Percentiles rank a stretch among this genome's conserved stretches.
phyloP scores from a whole-genome alignment of 2,888 invertebrate species.

The Seladonia tumulorum region DNA sequence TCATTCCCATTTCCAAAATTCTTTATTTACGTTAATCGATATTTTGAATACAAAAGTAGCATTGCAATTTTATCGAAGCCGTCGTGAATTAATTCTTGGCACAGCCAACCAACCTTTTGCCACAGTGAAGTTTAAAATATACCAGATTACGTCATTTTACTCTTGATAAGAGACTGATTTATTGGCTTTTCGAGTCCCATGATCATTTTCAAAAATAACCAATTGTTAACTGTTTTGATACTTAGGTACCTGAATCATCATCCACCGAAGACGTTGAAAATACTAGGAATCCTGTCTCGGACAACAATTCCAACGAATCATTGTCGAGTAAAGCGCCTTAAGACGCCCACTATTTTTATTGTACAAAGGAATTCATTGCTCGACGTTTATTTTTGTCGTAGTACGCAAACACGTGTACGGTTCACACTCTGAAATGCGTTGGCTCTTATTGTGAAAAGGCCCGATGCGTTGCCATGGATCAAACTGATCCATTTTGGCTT shows the following conservation, averaged over 20 bases:
- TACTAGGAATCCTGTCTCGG: slow-evolving; percentile 27
- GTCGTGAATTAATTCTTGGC: neutral
- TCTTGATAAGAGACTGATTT: neutral
- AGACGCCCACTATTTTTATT: slow-evolving; percentile 37
- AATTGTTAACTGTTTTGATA: slow-evolving; percentile 4
- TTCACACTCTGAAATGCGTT: slow-evolving; percentile 14
- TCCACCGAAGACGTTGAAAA: slow-evolving; percentile 26
- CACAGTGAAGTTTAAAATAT: neutral
- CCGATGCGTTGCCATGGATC: slow-evolving; percentile 3
- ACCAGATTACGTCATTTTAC: neutral
- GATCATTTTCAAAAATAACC: neutral
- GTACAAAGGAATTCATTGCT: slow-evolving; percentile 25
- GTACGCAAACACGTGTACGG: slow-evolving; percentile 17
- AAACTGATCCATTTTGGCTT: neutral
- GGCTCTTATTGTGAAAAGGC: neutral
- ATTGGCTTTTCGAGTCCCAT: neutral
- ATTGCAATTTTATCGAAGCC: neutral
- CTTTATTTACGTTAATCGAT: neutral
- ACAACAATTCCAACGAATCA: slow-evolving; percentile 37
- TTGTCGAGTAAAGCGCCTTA: slow-evolving; percentile 37
- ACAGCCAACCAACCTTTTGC: neutral
- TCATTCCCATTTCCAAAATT: neutral
- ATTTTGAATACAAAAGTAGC: neutral
- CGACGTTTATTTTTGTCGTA: slow-evolving; percentile 50
- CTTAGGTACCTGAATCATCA: slow-evolving; percentile 59